Evolutionary conservation across 2,888 invertebrate species (phyloP).

Genomic region (Bombyx huttoni): DNA sequence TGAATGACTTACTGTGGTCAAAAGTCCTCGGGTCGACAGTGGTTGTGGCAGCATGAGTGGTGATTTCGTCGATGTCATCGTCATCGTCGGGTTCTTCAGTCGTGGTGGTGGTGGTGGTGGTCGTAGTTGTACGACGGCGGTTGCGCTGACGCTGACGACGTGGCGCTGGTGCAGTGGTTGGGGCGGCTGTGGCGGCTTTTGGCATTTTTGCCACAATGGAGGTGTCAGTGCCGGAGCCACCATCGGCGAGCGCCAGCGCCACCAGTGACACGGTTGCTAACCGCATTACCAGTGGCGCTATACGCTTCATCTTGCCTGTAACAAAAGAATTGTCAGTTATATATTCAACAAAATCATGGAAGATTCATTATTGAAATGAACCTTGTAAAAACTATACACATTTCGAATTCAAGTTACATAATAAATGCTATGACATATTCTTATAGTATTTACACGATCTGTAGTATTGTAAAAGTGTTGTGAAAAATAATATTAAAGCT

Average conservation of each 20-base stretch:
- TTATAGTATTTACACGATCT: not conserved
- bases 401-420: too few relatives aligned
- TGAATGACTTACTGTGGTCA: slow-evolving; percentile 50
- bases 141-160: slow-evolving; percentile 29
- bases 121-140: slow-evolving; percentile 41
- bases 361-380: not conserved
- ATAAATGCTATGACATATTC: not conserved
- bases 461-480: not conserved
- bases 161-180: slow-evolving; percentile 13
- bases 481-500: not conserved
- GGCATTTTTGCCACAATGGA: slow-evolving; percentile 9
- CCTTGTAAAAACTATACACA: too few relatives aligned
- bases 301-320: slow-evolving; percentile 46
- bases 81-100: slow-evolving; percentile 28
- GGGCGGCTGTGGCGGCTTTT: slow-evolving; percentile 9
- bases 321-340: slow-evolving; percentile 10
- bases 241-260: slow-evolving; percentile 54
- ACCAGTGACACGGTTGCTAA: slow-evolving; percentile 54
- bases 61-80: slow-evolving; percentile 34
- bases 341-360: not conserved
- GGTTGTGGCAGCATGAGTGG: slow-evolving; percentile 37
- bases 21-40: slow-evolving; percentile 48
- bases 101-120: slow-evolving; percentile 43
- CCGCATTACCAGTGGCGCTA: slow-evolving; percentile 62
- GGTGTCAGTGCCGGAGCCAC: slow-evolving; percentile 23